These are phyloP conservation scores for Polymixis flavicincta DNA, from an alignment of 2,888 invertebrate genomes.

Conservation along the genomic window DNA sequence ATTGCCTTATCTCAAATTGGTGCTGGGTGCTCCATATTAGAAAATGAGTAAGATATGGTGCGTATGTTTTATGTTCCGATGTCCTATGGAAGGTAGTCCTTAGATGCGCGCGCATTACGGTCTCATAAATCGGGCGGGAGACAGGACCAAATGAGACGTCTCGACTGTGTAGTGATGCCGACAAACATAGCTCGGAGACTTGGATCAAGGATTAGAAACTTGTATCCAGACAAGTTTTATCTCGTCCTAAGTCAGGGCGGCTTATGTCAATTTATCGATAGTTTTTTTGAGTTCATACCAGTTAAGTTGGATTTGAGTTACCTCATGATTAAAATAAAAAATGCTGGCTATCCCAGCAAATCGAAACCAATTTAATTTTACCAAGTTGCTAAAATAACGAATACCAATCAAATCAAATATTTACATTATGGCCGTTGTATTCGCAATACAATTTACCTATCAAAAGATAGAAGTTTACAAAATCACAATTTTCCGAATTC, in stretches of 20 bases:
- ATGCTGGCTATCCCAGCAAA: not conserved
- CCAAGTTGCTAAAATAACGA: not conserved
- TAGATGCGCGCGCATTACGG: constrained; percentile 72
- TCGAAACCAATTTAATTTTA: constrained; percentile 9
- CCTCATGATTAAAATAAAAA: not conserved
- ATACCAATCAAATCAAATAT: constrained; percentile 23
- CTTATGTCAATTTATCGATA: constrained; percentile 55
- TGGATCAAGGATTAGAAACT: constrained; percentile 44
- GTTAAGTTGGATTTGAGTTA: constrained; percentile 1
- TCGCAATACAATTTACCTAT: constrained; percentile 62
- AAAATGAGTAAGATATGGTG: constrained; percentile 49
- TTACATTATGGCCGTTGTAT: constrained; percentile 37
- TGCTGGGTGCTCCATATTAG: constrained; percentile 35
- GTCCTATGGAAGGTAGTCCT: constrained; percentile 58
- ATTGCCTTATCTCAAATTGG: constrained; percentile 35
- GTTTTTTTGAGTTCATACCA: not conserved
- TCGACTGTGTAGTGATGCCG: constrained; percentile 65
- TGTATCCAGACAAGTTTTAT: constrained; percentile 44
- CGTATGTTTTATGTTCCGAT: constrained; percentile 50
- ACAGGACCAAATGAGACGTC: constrained; percentile 73
- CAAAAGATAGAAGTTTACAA: constrained; percentile 67
- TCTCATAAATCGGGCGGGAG: constrained; percentile 73
- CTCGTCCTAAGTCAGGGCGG: constrained; percentile 25
- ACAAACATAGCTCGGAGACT: constrained; percentile 57
- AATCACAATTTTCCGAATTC: constrained; percentile 76